These are phyloP conservation scores for Denticeps clupeoides DNA, from an alignment of 2,797 vertebrate genomes.

Conservation along the genomic window DNA sequence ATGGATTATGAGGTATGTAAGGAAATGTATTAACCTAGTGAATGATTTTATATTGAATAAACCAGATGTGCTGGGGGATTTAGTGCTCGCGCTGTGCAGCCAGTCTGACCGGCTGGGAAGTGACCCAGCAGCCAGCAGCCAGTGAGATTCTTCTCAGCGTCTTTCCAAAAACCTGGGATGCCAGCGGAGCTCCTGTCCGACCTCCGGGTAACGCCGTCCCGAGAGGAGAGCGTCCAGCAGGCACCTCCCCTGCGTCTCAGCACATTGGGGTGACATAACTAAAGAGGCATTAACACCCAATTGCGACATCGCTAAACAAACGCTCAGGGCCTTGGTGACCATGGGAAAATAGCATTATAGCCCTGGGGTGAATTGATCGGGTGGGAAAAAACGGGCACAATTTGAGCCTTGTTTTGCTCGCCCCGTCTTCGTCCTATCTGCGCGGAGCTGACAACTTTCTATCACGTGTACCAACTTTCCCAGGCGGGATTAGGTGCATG, in stretches of 20 bases:
- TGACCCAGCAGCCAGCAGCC: background rate
- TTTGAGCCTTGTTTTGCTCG: slow-evolving; percentile 43
- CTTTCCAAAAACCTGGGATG: slow-evolving; percentile 12
- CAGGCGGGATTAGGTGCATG: slow-evolving; percentile 41
- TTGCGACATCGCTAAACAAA: slow-evolving; percentile 50
- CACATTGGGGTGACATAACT: slow-evolving; percentile 50
- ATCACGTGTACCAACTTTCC: slow-evolving; percentile 50
- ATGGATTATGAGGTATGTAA: too few species aligned
- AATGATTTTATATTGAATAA: too few species aligned
- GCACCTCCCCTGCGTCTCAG: slow-evolving; percentile 28
- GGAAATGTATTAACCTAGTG: too few species aligned
- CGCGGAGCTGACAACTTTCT: slow-evolving; percentile 48
- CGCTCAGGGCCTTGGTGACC: slow-evolving; percentile 37
- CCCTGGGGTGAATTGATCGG: slow-evolving; percentile 35
- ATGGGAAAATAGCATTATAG: slow-evolving; percentile 54
- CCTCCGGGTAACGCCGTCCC: slow-evolving; percentile 21
- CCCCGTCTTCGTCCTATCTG: slow-evolving; percentile 27
- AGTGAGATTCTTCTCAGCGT: slow-evolving; percentile 15
- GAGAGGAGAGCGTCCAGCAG: slow-evolving; percentile 14
- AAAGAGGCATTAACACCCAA: slow-evolving; percentile 53
- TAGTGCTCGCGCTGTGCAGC: background rate
- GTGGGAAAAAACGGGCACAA: slow-evolving; percentile 41
- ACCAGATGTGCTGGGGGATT: background rate
- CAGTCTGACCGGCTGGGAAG: background rate
- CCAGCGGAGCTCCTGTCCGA: slow-evolving; percentile 15